Base-by-base conservation (phyloP, 1,140 invertebrate species). In the Lysiphlebus fabarum region DNA sequence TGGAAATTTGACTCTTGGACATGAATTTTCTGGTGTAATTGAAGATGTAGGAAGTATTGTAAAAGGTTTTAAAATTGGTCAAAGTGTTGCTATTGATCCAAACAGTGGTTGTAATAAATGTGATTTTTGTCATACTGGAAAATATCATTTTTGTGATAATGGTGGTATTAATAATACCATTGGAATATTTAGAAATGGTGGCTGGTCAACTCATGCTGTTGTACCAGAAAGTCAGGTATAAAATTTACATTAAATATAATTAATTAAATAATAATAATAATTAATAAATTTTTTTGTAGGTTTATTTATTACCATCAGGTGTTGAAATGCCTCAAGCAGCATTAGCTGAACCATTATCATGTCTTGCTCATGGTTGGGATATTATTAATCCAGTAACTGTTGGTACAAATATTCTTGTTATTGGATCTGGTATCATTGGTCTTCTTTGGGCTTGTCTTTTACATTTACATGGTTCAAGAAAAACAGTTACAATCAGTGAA, bases 381-480 rank as follows among this genome's bases (percentile, higher is more conserved):
- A 75, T 76, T 38, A 79, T 86, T 7, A 77, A 80, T 57, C 84
- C 84, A 1, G 74, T 88, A 11, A 63, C 77, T 3, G 76, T 88
- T 11, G 86, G 86, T 5, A 64, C 75, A 3, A 83, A 79, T 49
- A 82, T 89, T n/a, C 75, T 89, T 1, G 73, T 90, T 0, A 80
- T 83, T 4, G 87, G 87, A 3, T 85, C 87, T 36, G 87, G 87
- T 6, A 88, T 89, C 47, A 88, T 90, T 64, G 87, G 87, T 65
- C 63, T 87, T 59, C 70, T 90, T 2, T 90, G 87, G 86, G 67
- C 82, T 0, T 82, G 78, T 9, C 66, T 84, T 0, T 73, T 89
- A 3, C 87, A 90, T 69, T 74, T 85, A 2, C 83, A 85, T 44
- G 87, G 88, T 0, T 84, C 87, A 62, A 79, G 83, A 40, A 84